Conservation (phyloP, 2,888 invertebrate species). For the Dusona sp. region DNA sequence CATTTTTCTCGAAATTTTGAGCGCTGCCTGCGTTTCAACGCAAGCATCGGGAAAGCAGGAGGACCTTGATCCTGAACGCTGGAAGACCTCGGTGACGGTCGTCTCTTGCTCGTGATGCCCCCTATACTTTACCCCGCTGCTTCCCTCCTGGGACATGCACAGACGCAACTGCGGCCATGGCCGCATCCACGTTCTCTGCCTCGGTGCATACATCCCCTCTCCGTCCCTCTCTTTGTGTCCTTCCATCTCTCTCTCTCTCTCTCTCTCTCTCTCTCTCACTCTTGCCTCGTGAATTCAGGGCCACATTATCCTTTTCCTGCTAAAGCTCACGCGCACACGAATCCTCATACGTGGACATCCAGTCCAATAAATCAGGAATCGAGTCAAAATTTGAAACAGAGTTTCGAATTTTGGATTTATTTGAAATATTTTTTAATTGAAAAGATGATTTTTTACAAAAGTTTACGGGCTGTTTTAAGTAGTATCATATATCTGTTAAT, state of each 20-base stretch:
- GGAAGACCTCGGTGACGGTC: slow-evolving; percentile 68
- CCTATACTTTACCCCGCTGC: slow-evolving; percentile 48
- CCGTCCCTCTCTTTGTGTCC: neutral
- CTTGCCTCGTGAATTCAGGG: slow-evolving; percentile 33
- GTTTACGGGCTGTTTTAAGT: too few species aligned
- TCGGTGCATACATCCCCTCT: slow-evolving; percentile 54
- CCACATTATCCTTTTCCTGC: slow-evolving; percentile 61
- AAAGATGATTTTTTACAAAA: too few species aligned
- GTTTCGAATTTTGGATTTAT: neutral
- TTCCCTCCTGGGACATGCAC: slow-evolving; percentile 63
- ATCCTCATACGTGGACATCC: neutral
- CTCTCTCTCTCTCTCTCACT: slow-evolving; percentile 57
- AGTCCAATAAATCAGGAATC: neutral
- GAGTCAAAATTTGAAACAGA: neutral
- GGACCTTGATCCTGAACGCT: slow-evolving; percentile 81
- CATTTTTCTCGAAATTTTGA: slow-evolving; percentile 49
- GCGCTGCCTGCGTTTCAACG: neutral
- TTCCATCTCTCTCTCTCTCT: slow-evolving; percentile 40
- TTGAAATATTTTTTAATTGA: too few species aligned
- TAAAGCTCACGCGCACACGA: neutral
- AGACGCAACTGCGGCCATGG: slow-evolving; percentile 71
- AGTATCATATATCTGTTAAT: too few species aligned
- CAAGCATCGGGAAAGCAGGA: slow-evolving; percentile 70
- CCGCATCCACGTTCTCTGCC: slow-evolving; percentile 67
- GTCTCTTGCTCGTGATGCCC: slow-evolving; percentile 43